phyloP scores from a whole-genome alignment of 2,888 invertebrate species.

The Pelosia muscerda region DNA sequence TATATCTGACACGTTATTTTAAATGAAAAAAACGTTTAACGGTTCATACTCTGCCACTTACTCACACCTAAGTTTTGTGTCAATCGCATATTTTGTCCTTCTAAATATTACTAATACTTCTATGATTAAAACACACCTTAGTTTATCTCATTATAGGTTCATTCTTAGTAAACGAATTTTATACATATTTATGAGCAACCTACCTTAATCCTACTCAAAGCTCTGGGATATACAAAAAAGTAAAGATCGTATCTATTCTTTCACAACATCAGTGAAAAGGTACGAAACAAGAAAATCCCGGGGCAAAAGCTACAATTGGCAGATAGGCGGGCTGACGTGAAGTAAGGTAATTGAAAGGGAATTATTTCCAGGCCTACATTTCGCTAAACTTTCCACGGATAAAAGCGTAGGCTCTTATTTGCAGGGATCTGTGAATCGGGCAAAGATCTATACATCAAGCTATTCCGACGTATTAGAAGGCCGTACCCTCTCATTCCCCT shows the following conservation, averaged over 20 bases:
- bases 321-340: conserved; percentile 50
- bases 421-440: conserved; percentile 39
- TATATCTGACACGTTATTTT: too few species aligned
- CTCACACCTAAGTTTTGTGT: too few species aligned
- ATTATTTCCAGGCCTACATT: conserved; percentile 51
- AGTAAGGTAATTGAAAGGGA: conserved; percentile 62
- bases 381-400: conserved; percentile 54
- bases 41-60: too few species aligned
- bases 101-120: too few species aligned
- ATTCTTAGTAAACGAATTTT: not conserved
- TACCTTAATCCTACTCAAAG: conserved; percentile 10
- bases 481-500: conserved; percentile 14
- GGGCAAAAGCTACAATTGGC: conserved; percentile 50
- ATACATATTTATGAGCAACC: not conserved
- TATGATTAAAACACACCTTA: not conserved
- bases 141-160: not conserved
- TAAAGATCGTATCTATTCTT: conserved; percentile 40
- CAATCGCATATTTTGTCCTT: too few species aligned
- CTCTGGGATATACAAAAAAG: conserved; percentile 27
- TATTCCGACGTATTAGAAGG: conserved; percentile 22
- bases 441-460: conserved; percentile 46
- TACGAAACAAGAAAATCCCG: conserved; percentile 47
- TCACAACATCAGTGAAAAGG: conserved; percentile 35
- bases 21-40: too few species aligned
- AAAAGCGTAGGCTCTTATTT: conserved; percentile 48